Base-by-base conservation (phyloP, 2,888 invertebrate genomes). In the Meiosimyza platycephala region DNA sequence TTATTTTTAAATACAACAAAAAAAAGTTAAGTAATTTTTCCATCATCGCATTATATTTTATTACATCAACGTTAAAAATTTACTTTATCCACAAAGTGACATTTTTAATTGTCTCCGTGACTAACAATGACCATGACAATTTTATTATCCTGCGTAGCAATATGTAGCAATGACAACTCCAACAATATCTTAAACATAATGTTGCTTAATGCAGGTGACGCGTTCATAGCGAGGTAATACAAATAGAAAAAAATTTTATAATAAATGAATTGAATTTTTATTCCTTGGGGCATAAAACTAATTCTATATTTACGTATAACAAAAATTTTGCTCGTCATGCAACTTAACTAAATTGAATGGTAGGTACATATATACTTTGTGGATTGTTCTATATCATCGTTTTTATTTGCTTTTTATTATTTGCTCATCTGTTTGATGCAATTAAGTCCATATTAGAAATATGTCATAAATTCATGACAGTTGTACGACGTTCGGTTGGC, bases 191-290 rank as follows among this genome's bases (percentile, higher is more conserved):
- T 11, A 16, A 40, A 52, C 40, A 18, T 13, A 66, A 33, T 16
- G 9, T 54, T 13, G 13, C 52, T 33, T 18, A 13, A 13, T 33
- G 33, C 54, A 54, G 66, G 66, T 66, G 66, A 52, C 33, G 51
- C 22, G 15, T 51, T 48, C n/a, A n/a, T 13, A 15, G 18, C 4
- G n/a, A 4, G 22, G 28, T 16, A 28, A 57, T 13, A 33, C n/a
- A n/a, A 7, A 60, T 33, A 28, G 54, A 40, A 3, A 65, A n/a
- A 18, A 28, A 28, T 6, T 52, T 28, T 12, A 52, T 12, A 16
- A 62, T 15, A 60, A 48, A 67, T 67, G 6, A 69, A 69, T 59
- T 57, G 59, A 51, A 69, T 69, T 69, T 69, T 50, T 13, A 59
- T 51, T 59, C 57, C 50, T 60, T 60, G 11, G 55, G 68, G 54